These are phyloP conservation scores for Moxostoma hubbsi DNA, from an alignment of 2,797 vertebrate species.

Conservation along the genomic window DNA sequence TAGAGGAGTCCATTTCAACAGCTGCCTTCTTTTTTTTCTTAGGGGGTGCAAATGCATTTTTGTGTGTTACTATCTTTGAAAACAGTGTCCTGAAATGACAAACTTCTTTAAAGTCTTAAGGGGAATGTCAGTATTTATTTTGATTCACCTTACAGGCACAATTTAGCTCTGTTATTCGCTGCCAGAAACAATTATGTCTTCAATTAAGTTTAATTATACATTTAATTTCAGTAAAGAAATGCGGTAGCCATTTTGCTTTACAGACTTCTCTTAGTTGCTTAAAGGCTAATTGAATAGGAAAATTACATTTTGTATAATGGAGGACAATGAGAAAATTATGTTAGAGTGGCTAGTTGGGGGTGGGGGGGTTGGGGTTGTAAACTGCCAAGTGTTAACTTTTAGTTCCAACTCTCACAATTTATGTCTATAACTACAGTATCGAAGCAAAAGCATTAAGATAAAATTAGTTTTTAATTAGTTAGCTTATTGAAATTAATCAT, in stretches of 20 bases:
- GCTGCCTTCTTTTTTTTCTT: slow-evolving; percentile 66
- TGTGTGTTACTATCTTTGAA: slow-evolving; percentile 57
- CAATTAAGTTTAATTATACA: slow-evolving; percentile 80
- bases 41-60: slow-evolving; percentile 58
- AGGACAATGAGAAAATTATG: slow-evolving; percentile 76
- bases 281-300: slow-evolving; percentile 74
- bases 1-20: slow-evolving; percentile 72
- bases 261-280: slow-evolving; percentile 67
- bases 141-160: slow-evolving; percentile 64
- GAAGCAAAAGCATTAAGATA: slow-evolving; percentile 76
- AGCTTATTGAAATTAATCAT: slow-evolving; percentile 81
- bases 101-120: slow-evolving; percentile 52
- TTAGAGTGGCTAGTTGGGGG: slow-evolving; percentile 50
- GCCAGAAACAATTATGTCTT: slow-evolving; percentile 71
- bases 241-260: slow-evolving; percentile 64
- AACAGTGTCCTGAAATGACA: slow-evolving; percentile 51
- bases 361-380: slow-evolving; percentile 25
- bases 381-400: slow-evolving; percentile 74
- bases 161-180: slow-evolving; percentile 68
- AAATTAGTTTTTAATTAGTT: slow-evolving; percentile 81
- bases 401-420: slow-evolving; percentile 77
- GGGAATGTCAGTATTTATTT: slow-evolving; percentile 61
- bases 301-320: slow-evolving; percentile 68
- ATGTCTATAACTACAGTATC: slow-evolving; percentile 71
- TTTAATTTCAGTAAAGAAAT: slow-evolving; percentile 73